phyloP scores from a whole-genome alignment of 2,888 invertebrate species.

The Drosophila gaucha region DNA sequence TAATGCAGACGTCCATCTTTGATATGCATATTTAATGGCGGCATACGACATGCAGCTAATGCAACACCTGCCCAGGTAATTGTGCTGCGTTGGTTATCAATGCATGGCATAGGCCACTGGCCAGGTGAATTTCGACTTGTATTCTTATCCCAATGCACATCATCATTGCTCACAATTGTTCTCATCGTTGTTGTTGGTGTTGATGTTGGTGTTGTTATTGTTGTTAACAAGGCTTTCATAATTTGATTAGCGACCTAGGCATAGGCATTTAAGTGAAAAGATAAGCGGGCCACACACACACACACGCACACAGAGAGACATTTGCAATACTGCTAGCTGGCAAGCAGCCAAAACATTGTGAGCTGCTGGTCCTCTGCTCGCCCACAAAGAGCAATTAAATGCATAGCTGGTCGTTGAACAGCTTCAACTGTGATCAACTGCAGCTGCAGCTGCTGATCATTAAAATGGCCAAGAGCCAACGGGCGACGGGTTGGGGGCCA shows the following conservation, averaged over 20 bases:
- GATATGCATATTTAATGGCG: background rate
- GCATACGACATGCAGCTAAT: background rate
- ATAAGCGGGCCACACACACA: conserved; percentile 55
- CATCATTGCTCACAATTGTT: conserved; percentile 40
- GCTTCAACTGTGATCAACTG: conserved; percentile 46
- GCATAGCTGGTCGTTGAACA: conserved; percentile 38
- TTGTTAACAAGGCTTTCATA: conserved; percentile 63
- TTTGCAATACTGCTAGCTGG: conserved; percentile 31
- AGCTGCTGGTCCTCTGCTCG: conserved; percentile 8
- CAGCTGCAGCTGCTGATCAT: conserved; percentile 41
- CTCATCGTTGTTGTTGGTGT: conserved; percentile 18
- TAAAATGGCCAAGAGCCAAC: conserved; percentile 36
- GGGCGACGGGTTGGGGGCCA: conserved; percentile 10
- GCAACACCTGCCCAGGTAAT: conserved; percentile 16
- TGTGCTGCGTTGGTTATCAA: conserved; percentile 17
- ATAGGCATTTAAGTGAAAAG: conserved; percentile 72
- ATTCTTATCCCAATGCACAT: conserved; percentile 43
- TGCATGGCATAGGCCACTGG: conserved; percentile 35
- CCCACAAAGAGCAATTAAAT: conserved; percentile 50
- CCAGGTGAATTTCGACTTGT: conserved; percentile 37
- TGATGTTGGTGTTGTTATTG: conserved; percentile 32
- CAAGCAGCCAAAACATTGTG: conserved; percentile 45
- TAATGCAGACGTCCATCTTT: background rate
- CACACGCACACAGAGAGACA: conserved; percentile 22
- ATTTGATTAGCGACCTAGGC: conserved; percentile 75